phyloP scores from a whole-genome alignment of 2,888 invertebrate species.

The Tipula unca region DNA sequence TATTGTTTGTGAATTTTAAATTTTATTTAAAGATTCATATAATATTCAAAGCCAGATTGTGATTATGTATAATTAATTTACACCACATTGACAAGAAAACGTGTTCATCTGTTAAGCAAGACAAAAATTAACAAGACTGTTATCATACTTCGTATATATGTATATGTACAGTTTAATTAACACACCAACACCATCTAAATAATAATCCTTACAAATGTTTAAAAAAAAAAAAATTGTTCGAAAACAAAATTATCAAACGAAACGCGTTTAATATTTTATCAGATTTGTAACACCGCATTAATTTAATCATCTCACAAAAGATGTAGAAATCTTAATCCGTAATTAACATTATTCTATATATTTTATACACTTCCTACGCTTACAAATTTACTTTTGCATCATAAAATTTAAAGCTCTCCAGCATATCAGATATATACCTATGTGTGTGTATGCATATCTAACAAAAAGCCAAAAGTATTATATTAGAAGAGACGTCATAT shows the following conservation, averaged over 20 bases:
- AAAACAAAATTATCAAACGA: background rate
- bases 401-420: background rate
- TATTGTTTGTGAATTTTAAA: too few relatives aligned
- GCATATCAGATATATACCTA: background rate
- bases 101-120: background rate
- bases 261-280: background rate
- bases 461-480: background rate
- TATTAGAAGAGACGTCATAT: background rate
- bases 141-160: background rate
- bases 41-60: background rate
- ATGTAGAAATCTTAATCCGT: background rate
- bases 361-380: background rate
- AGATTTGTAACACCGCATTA: background rate
- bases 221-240: too few relatives aligned
- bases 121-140: background rate
- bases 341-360: background rate
- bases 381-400: background rate
- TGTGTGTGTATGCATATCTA: background rate
- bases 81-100: background rate
- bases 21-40: background rate
- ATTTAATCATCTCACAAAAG: background rate
- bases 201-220: background rate
- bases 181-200: background rate
- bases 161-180: background rate
- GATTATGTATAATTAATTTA: background rate